phyloP scores from a whole-genome alignment of 2,113 vertebrate species.

The Macrotis lagotis region DNA sequence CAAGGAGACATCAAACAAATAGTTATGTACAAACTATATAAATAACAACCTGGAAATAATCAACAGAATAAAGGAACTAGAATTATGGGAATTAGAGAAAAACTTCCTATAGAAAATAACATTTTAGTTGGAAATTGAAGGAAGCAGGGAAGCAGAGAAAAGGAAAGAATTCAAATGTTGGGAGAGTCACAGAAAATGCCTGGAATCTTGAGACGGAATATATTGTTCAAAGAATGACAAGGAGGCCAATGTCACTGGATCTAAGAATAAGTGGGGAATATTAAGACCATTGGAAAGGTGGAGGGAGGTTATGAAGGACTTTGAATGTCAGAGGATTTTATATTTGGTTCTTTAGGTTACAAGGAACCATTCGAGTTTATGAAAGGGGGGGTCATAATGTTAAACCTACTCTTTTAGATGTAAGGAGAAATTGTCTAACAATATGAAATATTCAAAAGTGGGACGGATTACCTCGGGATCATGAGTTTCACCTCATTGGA shows the following conservation, averaged over 20 bases:
- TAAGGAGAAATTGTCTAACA: not conserved
- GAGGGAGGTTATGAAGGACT: not conserved
- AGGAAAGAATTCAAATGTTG: not conserved
- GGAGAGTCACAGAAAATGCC: not conserved
- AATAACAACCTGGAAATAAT: not conserved
- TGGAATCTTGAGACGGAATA: not conserved
- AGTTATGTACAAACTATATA: too few species aligned
- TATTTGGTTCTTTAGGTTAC: not conserved
- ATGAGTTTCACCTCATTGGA: not conserved
- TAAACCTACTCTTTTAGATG: not conserved
- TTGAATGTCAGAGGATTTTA: not conserved
- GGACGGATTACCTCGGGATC: not conserved
- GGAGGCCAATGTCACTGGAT: not conserved
- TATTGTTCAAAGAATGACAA: not conserved
- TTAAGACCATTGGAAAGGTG: not conserved
- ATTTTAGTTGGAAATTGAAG: not conserved
- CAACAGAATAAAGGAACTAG: not conserved
- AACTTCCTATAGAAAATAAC: not conserved
- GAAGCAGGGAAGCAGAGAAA: not conserved
- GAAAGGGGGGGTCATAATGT: not conserved
- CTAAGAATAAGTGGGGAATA: not conserved
- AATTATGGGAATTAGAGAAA: not conserved
- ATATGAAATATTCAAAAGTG: not conserved
- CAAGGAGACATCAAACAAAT: too few species aligned
- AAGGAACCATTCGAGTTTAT: not conserved